These are phyloP conservation scores for Rhabdomys pumilio DNA, from an alignment of 2,797 vertebrate genomes.

Conservation along the genomic window DNA sequence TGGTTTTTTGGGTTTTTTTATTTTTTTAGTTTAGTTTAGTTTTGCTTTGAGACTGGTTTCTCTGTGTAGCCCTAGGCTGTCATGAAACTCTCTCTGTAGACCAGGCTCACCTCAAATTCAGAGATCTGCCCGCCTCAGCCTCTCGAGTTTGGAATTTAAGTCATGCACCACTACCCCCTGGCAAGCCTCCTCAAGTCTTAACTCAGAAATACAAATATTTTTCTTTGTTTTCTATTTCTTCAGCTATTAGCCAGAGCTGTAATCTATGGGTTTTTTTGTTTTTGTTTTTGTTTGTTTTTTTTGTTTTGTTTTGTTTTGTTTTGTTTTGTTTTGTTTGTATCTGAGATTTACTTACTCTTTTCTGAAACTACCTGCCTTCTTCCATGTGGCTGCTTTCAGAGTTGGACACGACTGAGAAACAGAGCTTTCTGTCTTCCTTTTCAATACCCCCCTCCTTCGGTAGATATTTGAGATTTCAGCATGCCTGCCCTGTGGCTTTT, in stretches of 20 bases:
- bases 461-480: not conserved
- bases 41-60: not conserved
- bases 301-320: too few species aligned
- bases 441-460: too few species aligned
- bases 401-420: not conserved
- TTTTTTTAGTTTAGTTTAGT: not conserved
- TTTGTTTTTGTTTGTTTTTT: too few species aligned
- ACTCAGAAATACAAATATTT: not conserved
- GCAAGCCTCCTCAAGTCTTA: not conserved
- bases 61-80: not conserved
- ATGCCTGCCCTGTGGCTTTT: not conserved
- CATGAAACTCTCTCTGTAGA: not conserved
- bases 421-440: not conserved
- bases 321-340: too few species aligned
- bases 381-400: not conserved
- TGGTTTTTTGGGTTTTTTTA: not conserved
- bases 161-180: not conserved
- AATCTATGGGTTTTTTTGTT: not conserved
- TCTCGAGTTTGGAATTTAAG: not conserved
- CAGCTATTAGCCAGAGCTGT: not conserved
- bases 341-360: not conserved
- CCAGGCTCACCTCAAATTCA: too few species aligned
- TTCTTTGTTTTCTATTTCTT: not conserved
- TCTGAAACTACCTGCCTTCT: not conserved
- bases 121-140: not conserved